A percentile compares a stretch with the other conserved stretches of the same genome.
phyloP scores from a whole-genome alignment of 2,113 vertebrate species.

The Hemichromis elongatus region DNA sequence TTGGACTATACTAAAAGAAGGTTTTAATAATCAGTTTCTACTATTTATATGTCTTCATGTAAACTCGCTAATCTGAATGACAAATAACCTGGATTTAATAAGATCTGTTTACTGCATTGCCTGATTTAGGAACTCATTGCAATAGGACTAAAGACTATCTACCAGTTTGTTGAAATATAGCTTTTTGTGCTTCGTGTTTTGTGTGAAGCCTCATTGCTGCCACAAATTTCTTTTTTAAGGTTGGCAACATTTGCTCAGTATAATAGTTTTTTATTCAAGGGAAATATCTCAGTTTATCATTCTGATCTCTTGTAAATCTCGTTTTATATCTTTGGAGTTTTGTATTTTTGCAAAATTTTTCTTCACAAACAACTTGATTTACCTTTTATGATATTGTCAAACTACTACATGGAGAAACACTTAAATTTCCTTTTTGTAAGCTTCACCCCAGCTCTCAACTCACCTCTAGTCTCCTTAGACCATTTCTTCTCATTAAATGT shows the following conservation, averaged over 20 bases:
- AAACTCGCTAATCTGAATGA: not conserved
- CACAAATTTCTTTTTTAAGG: not conserved
- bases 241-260: not conserved
- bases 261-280: not conserved
- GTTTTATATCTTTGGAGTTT: not conserved
- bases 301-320: not conserved
- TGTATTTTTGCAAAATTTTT: not conserved
- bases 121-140: not conserved
- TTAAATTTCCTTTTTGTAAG: not conserved
- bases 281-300: not conserved
- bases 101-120: not conserved
- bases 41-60: not conserved
- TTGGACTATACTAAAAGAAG: not conserved
- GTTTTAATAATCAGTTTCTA: not conserved
- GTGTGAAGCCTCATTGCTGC: not conserved
- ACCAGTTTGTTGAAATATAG: not conserved
- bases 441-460: not conserved
- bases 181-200: not conserved
- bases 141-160: not conserved
- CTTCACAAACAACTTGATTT: not conserved
- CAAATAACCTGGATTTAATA: not conserved
- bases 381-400: not conserved
- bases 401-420: not conserved
- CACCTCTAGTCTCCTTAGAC: not conserved
- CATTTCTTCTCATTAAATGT: slow-evolving; percentile 42